A percentile compares a stretch with the other conserved stretches of the same genome.
These are phyloP conservation scores for Agapornis canus DNA, from an alignment of 2,797 vertebrate genomes.

Conservation along the genomic window DNA sequence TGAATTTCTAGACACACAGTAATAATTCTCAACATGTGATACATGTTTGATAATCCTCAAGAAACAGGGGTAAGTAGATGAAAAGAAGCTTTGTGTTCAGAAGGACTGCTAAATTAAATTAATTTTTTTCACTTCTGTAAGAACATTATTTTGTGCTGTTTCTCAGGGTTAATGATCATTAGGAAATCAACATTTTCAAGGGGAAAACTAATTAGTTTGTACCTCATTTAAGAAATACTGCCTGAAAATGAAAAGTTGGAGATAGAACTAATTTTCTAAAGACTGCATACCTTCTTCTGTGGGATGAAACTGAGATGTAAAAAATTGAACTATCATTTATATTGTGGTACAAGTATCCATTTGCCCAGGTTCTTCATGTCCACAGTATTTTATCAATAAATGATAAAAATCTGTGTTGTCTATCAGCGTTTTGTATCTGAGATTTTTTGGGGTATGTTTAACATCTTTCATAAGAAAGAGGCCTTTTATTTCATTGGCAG, in stretches of 20 bases:
- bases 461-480: background rate
- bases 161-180: background rate
- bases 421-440: background rate
- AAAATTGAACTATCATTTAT: background rate
- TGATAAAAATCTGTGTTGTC: background rate
- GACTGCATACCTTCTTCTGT: background rate
- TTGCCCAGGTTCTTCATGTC: background rate
- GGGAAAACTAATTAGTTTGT: slow-evolving; percentile 21
- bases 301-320: background rate
- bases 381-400: background rate
- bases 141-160: background rate
- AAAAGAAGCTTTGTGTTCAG: slow-evolving; percentile 22
- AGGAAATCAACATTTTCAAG: background rate
- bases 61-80: background rate
- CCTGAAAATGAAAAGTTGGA: background rate
- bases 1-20: slow-evolving; percentile 1
- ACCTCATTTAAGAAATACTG: background rate
- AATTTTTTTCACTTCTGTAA: background rate
- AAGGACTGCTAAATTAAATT: background rate
- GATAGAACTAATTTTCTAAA: background rate
- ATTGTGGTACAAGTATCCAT: background rate
- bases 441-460: background rate
- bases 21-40: background rate
- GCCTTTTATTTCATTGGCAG: background rate
- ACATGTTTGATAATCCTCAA: background rate